Conservation (phyloP, 2,888 invertebrate genomes). For the Cyclophora albipunctata region DNA sequence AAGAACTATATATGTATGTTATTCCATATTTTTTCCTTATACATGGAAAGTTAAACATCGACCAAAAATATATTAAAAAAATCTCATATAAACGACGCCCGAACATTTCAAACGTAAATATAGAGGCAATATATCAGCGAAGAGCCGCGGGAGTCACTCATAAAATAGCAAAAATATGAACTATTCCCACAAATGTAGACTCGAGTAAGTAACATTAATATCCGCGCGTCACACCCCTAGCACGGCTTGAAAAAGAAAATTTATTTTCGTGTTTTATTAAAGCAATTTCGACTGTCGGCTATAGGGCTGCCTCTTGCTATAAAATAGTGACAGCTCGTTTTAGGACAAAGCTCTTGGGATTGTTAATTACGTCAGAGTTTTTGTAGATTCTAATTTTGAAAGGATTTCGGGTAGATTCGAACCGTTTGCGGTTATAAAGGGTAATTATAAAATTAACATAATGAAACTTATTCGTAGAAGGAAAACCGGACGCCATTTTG, state of each 20-base stretch:
- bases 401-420: neutral
- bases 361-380: constrained; percentile 13
- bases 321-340: constrained; percentile 12
- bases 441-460: constrained; percentile 1
- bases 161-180: constrained; percentile 15
- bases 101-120: no score
- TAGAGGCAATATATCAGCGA: neutral
- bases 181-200: constrained; percentile 17
- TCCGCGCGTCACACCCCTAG: constrained; percentile 23
- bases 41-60: no score
- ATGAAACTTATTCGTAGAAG: constrained; percentile 2
- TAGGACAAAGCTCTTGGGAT: constrained; percentile 7
- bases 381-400: constrained; percentile 1
- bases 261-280: constrained; percentile 57
- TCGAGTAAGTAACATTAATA: constrained; percentile 30
- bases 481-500: constrained; percentile 5
- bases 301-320: constrained; percentile 28
- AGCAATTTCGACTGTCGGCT: constrained; percentile 35
- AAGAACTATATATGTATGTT: no score
- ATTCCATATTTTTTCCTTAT: no score
- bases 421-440: constrained; percentile 1
- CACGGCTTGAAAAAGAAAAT: constrained; percentile 39
- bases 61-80: neutral
- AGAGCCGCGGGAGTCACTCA: neutral
- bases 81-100: neutral